Base-by-base conservation (phyloP, 2,113 vertebrate species). In the Piprites chloris region DNA sequence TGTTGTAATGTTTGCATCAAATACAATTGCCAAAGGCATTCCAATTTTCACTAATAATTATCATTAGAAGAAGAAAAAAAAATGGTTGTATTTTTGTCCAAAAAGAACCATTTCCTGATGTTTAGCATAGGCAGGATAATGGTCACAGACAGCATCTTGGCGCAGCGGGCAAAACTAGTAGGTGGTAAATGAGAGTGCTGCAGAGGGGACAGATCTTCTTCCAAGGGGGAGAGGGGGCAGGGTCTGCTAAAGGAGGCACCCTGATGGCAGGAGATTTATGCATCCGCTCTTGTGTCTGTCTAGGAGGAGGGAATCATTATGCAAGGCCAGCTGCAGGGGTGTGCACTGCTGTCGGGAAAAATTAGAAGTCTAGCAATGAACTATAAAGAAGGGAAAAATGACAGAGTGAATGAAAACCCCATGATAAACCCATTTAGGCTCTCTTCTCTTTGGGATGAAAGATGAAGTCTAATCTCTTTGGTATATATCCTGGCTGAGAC, bases 261-360 rank as follows among this genome's bases (percentile, higher is more conserved):
- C 94, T 88, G 95, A 94, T 53, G 59, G 82, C 80, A 74, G 63
- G 53, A 95, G 89, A 96, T 96, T 97, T 95, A 95, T 95, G 87
- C 69, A 85, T 80, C 59, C 53, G 3, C 68, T 87, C 79, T 91
- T 58, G 47, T 88, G 90, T 83, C 89, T 91, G 85, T 91, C 82
- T 80, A 80, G 58, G 79, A 89, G 85, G 89, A 93, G 81, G 93
- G 85, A 85, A 94, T 96, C 89, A 96, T 96, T 96, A 94, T 86
- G 82, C 96, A 94, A 73, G 74, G 84, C 92, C 96, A 96, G 95
- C 97, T 96, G 96, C 94, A 96, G 89, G 95, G 87, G 74, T 97
- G 89, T 93, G 82, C 2, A 3, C 75, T 95, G 95, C 90, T 95
- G 94, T 96, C 93, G 46, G 89, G 85, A 94, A 96, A 97, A 96